Percentiles rank a stretch among this genome's conserved stretches.
Conservation (phyloP, 1,140 invertebrate species). For the Thrips palmi region DNA sequence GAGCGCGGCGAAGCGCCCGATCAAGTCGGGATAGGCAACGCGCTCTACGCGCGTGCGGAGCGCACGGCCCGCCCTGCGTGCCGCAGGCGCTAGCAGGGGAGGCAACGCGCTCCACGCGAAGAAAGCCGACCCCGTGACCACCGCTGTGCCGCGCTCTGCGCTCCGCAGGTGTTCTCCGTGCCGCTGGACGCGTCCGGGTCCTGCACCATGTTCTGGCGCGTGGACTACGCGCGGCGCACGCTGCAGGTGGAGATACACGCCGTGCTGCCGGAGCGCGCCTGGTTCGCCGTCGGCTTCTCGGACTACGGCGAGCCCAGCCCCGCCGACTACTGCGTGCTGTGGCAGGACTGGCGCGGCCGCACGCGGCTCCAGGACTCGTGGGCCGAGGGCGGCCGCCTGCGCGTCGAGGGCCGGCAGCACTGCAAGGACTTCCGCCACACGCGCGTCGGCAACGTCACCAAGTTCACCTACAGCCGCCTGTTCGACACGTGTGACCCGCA, state of each 20-base stretch:
- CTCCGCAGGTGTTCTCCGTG: slow-evolving; percentile 14
- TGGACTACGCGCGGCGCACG: slow-evolving; percentile 10
- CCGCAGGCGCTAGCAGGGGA: too few relatives aligned
- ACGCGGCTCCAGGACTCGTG: slow-evolving; percentile 58
- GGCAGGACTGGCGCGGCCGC: slow-evolving; percentile 43
- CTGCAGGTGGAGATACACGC: slow-evolving; percentile 21
- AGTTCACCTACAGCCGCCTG: slow-evolving; percentile 56
- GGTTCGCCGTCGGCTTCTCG: slow-evolving; percentile 85
- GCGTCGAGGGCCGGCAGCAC: slow-evolving; percentile 57
- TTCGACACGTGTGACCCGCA: slow-evolving; percentile 83
- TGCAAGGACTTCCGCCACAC: slow-evolving; percentile 47
- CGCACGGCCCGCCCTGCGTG: too few relatives aligned
- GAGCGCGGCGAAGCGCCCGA: too few relatives aligned
- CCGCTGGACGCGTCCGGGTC: slow-evolving; percentile 15
- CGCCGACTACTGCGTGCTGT: slow-evolving; percentile 74
- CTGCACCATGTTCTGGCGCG: slow-evolving; percentile 15
- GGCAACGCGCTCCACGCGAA: too few relatives aligned
- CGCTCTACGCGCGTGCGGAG: too few relatives aligned
- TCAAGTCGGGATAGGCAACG: too few relatives aligned
- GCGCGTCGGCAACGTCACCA: slow-evolving; percentile 32
- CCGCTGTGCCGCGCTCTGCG: slow-evolving; percentile 41
- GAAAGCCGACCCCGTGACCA: too few relatives aligned
- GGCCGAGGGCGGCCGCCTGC: slow-evolving; percentile 45
- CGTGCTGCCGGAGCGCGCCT: slow-evolving; percentile 26
- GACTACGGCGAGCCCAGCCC: slow-evolving; percentile 57